Conservation (phyloP, 2,113 vertebrate species). For the Piaya cayana region DNA sequence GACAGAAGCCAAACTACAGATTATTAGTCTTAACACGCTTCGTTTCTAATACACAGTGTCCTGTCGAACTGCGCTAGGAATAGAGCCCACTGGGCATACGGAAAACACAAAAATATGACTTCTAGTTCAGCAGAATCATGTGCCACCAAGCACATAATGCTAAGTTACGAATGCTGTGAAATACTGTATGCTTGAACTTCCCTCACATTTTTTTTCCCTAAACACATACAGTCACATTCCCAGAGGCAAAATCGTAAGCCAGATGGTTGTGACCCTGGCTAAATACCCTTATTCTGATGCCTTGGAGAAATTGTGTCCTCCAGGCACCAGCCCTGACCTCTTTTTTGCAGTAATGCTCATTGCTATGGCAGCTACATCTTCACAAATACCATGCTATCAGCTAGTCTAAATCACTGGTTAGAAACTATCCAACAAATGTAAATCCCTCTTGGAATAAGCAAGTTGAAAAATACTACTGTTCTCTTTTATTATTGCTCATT, state of each 20-base stretch:
- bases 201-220: not conserved
- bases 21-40: not conserved
- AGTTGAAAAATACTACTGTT: not conserved
- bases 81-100: not conserved
- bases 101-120: not conserved
- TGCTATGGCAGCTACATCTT: not conserved
- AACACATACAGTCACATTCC: not conserved
- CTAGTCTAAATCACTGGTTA: not conserved
- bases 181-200: not conserved
- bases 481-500: not conserved
- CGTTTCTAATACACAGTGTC: not conserved
- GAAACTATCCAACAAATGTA: not conserved
- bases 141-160: fast-evolving
- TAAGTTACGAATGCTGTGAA: fast-evolving
- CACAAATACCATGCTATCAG: not conserved
- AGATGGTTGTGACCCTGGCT: not conserved
- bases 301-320: not conserved
- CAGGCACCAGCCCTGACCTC: not conserved
- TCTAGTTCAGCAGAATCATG: not conserved
- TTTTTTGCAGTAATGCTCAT: too few relatives aligned
- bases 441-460: not conserved
- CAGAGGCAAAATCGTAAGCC: not conserved
- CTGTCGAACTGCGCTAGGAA: not conserved
- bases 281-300: not conserved
- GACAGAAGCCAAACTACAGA: not conserved